Evolutionary conservation across 2,113 vertebrate genomes (phyloP).

Genomic region (Pelusios castaneus): DNA sequence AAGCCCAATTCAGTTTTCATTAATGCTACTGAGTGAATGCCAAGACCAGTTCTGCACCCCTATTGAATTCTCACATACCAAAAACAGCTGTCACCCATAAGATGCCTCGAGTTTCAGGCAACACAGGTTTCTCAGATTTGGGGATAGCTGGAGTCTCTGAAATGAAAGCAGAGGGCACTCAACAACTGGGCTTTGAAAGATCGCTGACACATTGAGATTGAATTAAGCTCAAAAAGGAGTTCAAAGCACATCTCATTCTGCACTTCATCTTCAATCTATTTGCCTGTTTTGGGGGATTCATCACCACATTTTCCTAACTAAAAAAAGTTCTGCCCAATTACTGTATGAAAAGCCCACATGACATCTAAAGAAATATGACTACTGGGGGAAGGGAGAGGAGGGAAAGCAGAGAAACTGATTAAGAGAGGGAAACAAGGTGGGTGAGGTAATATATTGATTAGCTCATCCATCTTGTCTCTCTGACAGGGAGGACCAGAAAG

Average conservation of each 20-base stretch:
- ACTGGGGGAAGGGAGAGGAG: fast-evolving
- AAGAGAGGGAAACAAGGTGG: neutral
- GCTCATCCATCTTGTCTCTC: neutral
- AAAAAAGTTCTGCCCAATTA: neutral
- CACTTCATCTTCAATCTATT: neutral
- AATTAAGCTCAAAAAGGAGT: neutral
- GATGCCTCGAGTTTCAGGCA: fast-evolving
- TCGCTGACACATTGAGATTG: neutral
- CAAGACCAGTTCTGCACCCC: fast-evolving
- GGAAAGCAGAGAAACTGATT: neutral
- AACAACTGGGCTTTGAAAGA: neutral
- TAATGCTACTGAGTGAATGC: neutral
- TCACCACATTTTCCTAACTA: neutral
- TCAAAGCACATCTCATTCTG: neutral
- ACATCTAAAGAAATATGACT: neutral
- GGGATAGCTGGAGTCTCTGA: neutral
- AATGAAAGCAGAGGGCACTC: neutral
- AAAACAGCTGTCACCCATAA: neutral
- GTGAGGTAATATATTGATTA: neutral
- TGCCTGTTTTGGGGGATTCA: neutral
- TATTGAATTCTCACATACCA: slow-evolving; percentile 3
- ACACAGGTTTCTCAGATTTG: neutral
- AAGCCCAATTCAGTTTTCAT: neutral
- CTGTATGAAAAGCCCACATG: neutral
- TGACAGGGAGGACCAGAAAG: neutral